Evolutionary conservation across 2,797 vertebrate genomes (phyloP).

Genomic region (Tachyglossus aculeatus): DNA sequence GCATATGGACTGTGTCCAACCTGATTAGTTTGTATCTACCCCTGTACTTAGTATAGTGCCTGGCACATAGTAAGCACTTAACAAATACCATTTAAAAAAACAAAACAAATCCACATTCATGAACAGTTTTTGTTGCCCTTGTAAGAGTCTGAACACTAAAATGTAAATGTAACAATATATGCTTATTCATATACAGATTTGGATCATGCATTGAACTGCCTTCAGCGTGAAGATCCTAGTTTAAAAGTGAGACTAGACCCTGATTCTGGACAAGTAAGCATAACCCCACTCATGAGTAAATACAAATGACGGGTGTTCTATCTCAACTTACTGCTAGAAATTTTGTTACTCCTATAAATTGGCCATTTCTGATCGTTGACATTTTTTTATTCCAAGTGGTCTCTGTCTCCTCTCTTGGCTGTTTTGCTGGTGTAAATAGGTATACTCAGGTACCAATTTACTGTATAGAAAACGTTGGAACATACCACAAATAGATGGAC

Average conservation of each 20-base stretch:
- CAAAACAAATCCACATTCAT: no score
- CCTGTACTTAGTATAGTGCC: not conserved
- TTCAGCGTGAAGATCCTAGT: slow-evolving; percentile 97
- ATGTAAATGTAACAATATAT: slow-evolving; percentile 2
- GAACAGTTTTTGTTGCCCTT: not conserved
- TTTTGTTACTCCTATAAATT: no score
- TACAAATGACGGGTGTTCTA: not conserved
- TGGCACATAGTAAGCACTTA: not conserved
- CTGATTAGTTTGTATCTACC: not conserved
- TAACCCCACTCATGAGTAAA: not conserved
- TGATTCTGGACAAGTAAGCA: slow-evolving; percentile 91
- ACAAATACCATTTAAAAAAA: no score
- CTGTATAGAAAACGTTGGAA: not conserved
- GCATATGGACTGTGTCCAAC: not conserved
- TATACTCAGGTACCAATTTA: no score
- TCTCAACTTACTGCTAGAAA: no score
- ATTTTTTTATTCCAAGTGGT: not conserved
- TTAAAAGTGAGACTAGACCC: slow-evolving; percentile 91
- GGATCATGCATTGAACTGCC: slow-evolving; percentile 87
- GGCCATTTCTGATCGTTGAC: not conserved
- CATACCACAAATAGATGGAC: not conserved
- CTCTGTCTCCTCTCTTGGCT: no score
- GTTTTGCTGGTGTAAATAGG: not conserved
- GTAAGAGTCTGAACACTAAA: slow-evolving; percentile 3
- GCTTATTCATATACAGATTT: slow-evolving; percentile 79